Evolutionary conservation across 2,113 vertebrate genomes (phyloP).

Genomic region (Apodemus sylvaticus): DNA sequence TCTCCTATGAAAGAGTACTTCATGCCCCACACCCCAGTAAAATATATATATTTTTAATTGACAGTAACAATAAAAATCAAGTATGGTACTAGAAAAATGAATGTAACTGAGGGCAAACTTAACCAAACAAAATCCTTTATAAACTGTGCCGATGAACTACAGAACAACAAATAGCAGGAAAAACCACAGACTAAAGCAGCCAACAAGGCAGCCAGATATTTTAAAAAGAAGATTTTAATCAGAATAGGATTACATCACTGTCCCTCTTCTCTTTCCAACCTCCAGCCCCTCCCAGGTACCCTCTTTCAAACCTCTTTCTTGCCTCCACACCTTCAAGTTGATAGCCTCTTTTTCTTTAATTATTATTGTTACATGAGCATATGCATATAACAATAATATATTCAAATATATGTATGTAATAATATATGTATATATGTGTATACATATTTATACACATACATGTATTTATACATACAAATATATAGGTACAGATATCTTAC

Average conservation of each 20-base stretch:
- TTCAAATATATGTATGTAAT: too few species aligned
- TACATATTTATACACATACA: not conserved
- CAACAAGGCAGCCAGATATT: not conserved
- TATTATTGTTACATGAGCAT: too few species aligned
- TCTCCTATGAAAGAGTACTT: not conserved
- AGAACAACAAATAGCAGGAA: not conserved
- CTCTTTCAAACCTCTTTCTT: not conserved
- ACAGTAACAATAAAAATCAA: constrained; percentile 25
- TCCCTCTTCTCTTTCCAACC: not conserved
- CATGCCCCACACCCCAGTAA: not conserved
- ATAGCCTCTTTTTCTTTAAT: too few species aligned
- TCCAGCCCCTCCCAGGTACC: not conserved
- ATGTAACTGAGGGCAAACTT: not conserved
- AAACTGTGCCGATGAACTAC: not conserved
- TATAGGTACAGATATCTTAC: too few species aligned
- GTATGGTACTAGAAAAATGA: not conserved
- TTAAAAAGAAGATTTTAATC: not conserved
- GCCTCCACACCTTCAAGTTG: not conserved
- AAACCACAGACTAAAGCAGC: not conserved
- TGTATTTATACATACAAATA: not conserved
- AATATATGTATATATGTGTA: not conserved
- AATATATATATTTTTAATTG: not conserved
- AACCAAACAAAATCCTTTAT: not conserved
- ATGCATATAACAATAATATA: too few species aligned
- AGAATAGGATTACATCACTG: not conserved